Evolutionary conservation across 2,888 invertebrate species (phyloP).

Genomic region (Penaeus monodon): DNA sequence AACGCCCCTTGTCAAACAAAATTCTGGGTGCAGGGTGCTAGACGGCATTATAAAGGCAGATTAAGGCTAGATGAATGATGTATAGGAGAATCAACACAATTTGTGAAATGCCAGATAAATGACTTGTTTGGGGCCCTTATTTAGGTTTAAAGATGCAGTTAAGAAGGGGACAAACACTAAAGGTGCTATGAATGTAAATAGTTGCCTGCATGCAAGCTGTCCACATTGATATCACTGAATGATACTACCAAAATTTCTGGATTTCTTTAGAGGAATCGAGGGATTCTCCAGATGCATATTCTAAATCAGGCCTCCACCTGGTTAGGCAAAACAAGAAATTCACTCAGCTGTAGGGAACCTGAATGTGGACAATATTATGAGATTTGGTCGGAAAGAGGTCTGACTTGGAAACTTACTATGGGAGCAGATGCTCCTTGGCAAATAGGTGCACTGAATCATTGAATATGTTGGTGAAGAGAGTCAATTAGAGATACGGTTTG

Average conservation of each 20-base stretch:
- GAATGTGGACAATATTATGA: neutral
- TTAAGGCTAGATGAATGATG: neutral
- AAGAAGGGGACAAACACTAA: too few relatives aligned
- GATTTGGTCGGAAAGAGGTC: neutral
- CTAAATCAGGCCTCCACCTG: neutral
- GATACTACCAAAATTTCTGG: neutral
- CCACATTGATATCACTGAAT: neutral
- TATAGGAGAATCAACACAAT: constrained; percentile 13
- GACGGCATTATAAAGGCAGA: constrained; percentile 19
- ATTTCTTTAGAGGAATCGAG: neutral
- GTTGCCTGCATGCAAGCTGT: too few relatives aligned
- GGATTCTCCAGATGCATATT: neutral
- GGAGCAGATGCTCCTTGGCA: too few relatives aligned
- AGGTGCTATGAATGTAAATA: too few relatives aligned
- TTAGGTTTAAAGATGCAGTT: too few relatives aligned
- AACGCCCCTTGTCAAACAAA: neutral
- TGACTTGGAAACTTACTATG: neutral
- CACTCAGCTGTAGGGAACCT: neutral
- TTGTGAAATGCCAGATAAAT: constrained; percentile 10
- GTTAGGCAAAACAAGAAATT: neutral
- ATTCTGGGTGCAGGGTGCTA: constrained; percentile 6
- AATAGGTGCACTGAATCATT: too few relatives aligned
- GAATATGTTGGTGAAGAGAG: too few relatives aligned
- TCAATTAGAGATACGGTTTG: too few relatives aligned
- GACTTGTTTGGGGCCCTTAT: too few relatives aligned